Conservation (phyloP, 2,888 invertebrate genomes). For the Reticulitermes lucifugus region DNA sequence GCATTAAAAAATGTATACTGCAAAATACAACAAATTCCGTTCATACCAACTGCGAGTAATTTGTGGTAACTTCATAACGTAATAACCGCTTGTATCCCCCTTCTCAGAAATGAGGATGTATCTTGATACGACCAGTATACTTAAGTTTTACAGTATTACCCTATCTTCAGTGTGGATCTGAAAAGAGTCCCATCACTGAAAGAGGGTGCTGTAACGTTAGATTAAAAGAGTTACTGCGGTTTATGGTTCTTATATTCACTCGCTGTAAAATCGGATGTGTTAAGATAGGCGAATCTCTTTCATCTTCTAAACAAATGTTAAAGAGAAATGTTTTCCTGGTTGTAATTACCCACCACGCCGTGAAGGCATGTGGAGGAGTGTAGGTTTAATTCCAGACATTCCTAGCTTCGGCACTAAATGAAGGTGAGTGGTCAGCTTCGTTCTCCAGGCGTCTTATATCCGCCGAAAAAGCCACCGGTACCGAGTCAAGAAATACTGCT, state of each 20-base stretch:
- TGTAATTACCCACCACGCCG: no score
- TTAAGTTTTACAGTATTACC: not conserved
- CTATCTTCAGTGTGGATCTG: conserved; percentile 5
- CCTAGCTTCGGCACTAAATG: no score
- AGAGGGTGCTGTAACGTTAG: conserved; percentile 18
- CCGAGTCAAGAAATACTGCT: no score
- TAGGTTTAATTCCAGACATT: no score
- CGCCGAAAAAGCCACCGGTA: no score
- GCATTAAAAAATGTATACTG: not conserved
- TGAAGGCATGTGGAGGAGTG: no score
- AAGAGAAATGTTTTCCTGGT: no score
- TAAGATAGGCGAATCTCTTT: not conserved
- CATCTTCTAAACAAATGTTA: no score
- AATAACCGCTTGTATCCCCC: not conserved
- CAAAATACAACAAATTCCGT: not conserved
- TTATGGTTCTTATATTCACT: not conserved
- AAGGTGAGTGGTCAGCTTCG: no score
- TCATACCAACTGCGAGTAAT: not conserved
- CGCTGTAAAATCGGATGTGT: not conserved
- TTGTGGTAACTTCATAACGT: not conserved
- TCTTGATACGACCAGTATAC: not conserved
- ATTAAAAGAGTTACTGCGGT: not conserved
- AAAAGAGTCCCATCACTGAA: not conserved
- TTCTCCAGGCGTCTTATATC: no score
- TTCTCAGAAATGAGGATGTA: no score